These are phyloP conservation scores for Luffia ferchaultella DNA, from an alignment of 2,888 invertebrate genomes.

Conservation along the genomic window DNA sequence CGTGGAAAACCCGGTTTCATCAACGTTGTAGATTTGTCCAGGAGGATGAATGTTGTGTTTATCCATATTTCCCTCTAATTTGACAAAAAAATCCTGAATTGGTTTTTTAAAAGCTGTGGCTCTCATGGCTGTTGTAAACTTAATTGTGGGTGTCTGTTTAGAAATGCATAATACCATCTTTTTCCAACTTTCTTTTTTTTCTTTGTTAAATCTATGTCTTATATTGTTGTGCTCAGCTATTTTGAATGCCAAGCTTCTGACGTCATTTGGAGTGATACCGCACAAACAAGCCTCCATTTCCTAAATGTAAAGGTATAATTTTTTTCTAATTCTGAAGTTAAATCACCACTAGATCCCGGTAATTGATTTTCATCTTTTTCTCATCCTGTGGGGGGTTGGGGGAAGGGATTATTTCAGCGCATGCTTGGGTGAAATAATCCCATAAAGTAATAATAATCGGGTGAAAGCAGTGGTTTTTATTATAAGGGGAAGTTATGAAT, in stretches of 20 bases:
- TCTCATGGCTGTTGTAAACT: constrained; percentile 2
- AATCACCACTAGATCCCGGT: neutral
- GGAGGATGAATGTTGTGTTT: neutral
- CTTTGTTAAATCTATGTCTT: constrained; percentile 4
- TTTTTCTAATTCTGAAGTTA: neutral
- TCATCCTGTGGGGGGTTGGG: no score
- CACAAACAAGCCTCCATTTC: neutral
- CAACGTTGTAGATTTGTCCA: neutral
- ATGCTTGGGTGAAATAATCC: no score
- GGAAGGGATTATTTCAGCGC: no score
- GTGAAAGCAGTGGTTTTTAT: no score
- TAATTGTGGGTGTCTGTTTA: constrained; percentile 7
- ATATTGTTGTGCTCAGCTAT: constrained; percentile 7
- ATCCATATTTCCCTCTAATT: no score
- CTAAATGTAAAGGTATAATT: neutral
- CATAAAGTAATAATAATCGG: no score
- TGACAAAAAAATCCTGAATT: neutral
- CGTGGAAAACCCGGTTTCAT: neutral
- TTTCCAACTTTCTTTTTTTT: constrained; percentile 4
- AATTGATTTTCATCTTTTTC: neutral
- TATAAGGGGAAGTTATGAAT: no score
- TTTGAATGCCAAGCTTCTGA: constrained; percentile 4
- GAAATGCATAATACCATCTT: constrained; percentile 5
- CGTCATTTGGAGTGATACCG: neutral
- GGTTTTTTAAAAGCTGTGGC: constrained; percentile 8